Evolutionary conservation across 2,113 vertebrate genomes (phyloP).

Genomic region (Spea multiplicata): DNA sequence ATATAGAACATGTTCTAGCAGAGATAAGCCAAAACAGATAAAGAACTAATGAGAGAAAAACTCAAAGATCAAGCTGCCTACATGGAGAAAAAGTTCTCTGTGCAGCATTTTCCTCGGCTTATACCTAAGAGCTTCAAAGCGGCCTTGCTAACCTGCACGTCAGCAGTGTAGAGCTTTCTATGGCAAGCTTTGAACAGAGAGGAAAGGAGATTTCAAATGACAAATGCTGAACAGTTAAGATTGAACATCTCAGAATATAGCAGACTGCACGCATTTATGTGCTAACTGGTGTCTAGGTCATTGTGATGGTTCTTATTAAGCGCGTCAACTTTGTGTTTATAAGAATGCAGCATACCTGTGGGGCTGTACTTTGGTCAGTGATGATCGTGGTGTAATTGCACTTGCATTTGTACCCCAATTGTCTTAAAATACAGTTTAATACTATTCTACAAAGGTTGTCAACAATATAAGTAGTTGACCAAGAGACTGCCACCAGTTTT

Average conservation of each 20-base stretch:
- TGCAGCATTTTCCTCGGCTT: conserved; percentile 19
- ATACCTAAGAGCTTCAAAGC: conserved; percentile 19
- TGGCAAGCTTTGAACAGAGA: conserved; percentile 13
- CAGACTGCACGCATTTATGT: background rate
- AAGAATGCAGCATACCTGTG: no score
- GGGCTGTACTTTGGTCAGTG: no score
- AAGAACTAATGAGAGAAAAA: conserved; percentile 18
- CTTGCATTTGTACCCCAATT: no score
- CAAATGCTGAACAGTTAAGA: conserved; percentile 10
- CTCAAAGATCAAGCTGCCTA: conserved; percentile 11
- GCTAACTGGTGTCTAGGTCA: background rate
- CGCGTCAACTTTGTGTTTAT: no score
- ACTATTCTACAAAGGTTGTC: no score
- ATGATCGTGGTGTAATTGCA: no score
- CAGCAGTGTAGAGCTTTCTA: conserved; percentile 10
- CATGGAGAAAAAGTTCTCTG: conserved; percentile 18
- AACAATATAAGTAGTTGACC: no score
- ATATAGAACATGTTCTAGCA: conserved; percentile 1
- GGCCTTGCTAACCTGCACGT: conserved; percentile 10
- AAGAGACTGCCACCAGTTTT: no score
- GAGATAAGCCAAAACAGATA: background rate
- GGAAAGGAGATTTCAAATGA: conserved; percentile 11
- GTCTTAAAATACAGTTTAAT: no score
- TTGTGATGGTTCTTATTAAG: no score
- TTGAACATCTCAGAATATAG: conserved; percentile 10